Percentiles rank a stretch among this genome's conserved stretches.
Evolutionary conservation across 1,140 invertebrate species (phyloP).

Genomic region (Harlomillsia oculata): DNA sequence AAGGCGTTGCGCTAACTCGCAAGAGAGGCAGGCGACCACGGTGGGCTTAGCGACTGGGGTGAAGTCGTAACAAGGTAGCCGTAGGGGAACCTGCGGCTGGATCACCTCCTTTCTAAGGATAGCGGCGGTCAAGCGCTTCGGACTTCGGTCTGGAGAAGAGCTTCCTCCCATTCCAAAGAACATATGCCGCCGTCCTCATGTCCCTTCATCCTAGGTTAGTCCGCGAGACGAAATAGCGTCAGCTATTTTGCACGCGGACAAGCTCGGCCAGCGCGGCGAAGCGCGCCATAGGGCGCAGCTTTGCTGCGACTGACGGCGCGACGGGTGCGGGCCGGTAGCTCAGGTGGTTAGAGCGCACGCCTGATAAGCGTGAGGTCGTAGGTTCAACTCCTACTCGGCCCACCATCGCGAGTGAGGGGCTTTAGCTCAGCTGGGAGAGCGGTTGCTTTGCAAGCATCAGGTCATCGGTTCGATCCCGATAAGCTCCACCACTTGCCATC

Average conservation of each 20-base stretch:
- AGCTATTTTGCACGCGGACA: too few relatives aligned
- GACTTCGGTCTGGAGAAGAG: too few relatives aligned
- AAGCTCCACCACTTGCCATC: neutral
- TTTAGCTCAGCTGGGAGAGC: neutral
- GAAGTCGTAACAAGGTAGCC: constrained; percentile 49
- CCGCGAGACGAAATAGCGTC: too few relatives aligned
- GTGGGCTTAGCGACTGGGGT: constrained; percentile 42
- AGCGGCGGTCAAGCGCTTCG: too few relatives aligned
- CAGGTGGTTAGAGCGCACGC: constrained; percentile 12
- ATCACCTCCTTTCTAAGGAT: constrained; percentile 35
- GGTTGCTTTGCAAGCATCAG: neutral
- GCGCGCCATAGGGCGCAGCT: too few relatives aligned
- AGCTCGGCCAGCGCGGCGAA: too few relatives aligned
- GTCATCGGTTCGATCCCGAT: constrained; percentile 1
- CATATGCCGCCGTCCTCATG: too few relatives aligned
- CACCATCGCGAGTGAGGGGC: constrained; percentile 31
- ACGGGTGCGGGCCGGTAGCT: neutral
- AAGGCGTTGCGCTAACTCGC: constrained; percentile 40
- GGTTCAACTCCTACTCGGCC: constrained; percentile 37
- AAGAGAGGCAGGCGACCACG: constrained; percentile 36
- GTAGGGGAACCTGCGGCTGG: constrained; percentile 46
- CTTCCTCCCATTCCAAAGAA: too few relatives aligned
- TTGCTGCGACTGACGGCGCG: too few relatives aligned
- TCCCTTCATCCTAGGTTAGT: too few relatives aligned
- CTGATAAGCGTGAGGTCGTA: constrained; percentile 37